Conservation (phyloP, 2,113 vertebrate species). For the Salminus brasiliensis region DNA sequence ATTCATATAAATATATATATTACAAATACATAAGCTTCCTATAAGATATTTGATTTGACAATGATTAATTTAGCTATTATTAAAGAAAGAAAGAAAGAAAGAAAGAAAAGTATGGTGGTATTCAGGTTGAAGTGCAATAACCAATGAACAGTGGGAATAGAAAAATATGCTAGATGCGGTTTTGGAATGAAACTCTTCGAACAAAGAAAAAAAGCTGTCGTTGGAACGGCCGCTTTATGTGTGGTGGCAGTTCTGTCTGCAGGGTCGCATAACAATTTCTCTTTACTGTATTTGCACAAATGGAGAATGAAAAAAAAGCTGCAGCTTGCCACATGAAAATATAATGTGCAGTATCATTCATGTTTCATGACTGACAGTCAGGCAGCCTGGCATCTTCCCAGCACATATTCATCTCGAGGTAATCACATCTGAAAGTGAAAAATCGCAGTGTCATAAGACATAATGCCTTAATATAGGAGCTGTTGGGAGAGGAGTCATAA, state of each 20-base stretch:
- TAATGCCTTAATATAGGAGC: background rate
- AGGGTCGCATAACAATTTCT: background rate
- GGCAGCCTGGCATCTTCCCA: background rate
- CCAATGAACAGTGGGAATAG: too few species aligned
- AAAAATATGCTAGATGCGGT: too few species aligned
- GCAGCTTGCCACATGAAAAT: background rate
- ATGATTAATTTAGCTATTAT: too few species aligned
- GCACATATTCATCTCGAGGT: background rate
- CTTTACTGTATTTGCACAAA: background rate
- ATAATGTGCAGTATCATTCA: conserved; percentile 1
- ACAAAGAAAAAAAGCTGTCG: too few species aligned
- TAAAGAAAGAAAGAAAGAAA: too few species aligned
- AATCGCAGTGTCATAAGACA: conserved; percentile 1
- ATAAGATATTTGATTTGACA: too few species aligned
- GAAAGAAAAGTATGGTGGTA: too few species aligned
- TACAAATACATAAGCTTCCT: too few species aligned
- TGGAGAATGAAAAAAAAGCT: background rate
- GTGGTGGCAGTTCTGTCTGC: background rate
- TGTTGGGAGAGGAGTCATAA: background rate
- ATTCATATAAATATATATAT: too few species aligned
- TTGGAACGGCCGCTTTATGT: background rate
- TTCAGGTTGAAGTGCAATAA: too few species aligned
- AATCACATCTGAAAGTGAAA: conserved; percentile 8
- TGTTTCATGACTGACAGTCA: conserved; percentile 14
- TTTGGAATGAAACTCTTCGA: too few species aligned